A percentile compares a stretch with the other conserved stretches of the same genome.
These are phyloP conservation scores for Leucopternis melanops DNA, from an alignment of 2,113 vertebrate species.

Conservation along the genomic window DNA sequence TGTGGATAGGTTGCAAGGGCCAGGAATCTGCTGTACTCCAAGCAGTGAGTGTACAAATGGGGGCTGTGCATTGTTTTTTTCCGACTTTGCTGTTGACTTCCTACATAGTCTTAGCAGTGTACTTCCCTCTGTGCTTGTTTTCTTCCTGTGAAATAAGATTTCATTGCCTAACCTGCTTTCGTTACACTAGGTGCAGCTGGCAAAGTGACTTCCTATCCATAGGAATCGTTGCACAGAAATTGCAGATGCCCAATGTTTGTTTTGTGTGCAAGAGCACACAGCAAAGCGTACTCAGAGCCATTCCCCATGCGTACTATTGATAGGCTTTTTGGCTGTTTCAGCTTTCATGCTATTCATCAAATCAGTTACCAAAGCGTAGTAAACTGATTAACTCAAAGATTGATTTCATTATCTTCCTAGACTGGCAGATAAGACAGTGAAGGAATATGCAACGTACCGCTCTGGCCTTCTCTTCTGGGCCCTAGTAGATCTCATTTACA, in stretches of 20 bases:
- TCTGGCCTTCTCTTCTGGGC: conserved; percentile 98
- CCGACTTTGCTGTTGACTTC: not conserved
- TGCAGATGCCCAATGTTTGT: fast-evolving
- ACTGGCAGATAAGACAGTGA: conserved; percentile 88
- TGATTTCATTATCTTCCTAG: conserved; percentile 57
- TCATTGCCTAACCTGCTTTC: not conserved
- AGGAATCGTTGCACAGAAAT: not conserved
- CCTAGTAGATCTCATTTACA: conserved; percentile 94
- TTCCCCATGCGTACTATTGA: not conserved
- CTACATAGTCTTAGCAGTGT: not conserved
- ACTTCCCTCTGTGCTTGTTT: not conserved
- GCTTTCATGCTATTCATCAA: not conserved
- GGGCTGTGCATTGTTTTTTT: not conserved
- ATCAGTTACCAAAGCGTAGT: not conserved
- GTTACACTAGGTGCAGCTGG: not conserved
- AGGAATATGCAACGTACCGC: conserved; percentile 92
- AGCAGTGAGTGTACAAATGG: not conserved
- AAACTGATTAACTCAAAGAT: not conserved
- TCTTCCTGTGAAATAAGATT: not conserved
- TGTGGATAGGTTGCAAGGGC: too few species aligned
- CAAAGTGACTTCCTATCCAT: not conserved
- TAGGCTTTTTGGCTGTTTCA: not conserved
- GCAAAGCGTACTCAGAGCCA: not conserved
- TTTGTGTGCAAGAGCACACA: not conserved
- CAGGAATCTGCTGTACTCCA: not conserved